Conservation (phyloP, 2,888 invertebrate species). For the Acleris holmiana region DNA sequence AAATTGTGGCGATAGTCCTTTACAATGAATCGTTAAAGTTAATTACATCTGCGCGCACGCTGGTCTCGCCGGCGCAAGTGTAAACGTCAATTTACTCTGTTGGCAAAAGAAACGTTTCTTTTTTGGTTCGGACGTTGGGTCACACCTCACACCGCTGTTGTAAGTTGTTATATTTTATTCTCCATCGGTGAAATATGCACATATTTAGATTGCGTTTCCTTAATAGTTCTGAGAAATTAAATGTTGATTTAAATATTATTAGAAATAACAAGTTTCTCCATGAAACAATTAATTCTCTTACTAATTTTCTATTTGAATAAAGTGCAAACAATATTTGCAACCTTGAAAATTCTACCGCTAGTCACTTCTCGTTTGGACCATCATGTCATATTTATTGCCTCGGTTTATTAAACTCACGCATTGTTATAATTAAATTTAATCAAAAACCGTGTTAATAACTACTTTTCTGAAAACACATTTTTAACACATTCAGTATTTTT, state of each 20-base stretch:
- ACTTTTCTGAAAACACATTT: neutral
- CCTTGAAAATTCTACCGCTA: neutral
- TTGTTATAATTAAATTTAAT: conserved; percentile 54
- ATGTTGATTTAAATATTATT: too few species aligned
- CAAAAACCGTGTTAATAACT: conserved; percentile 38
- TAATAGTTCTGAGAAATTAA: too few species aligned
- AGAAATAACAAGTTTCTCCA: too few species aligned
- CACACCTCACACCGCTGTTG: neutral
- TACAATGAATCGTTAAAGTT: conserved; percentile 60
- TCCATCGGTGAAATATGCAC: too few species aligned
- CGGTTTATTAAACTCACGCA: conserved; percentile 49
- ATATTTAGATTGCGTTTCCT: too few species aligned
- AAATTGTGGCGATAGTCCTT: conserved; percentile 51
- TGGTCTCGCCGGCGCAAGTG: conserved; percentile 23
- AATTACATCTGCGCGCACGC: conserved; percentile 44
- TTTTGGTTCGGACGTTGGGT: neutral
- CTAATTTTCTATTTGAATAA: too few species aligned
- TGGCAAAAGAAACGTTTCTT: neutral
- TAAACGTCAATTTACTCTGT: neutral
- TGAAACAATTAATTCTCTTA: too few species aligned
- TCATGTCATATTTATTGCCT: conserved; percentile 45
- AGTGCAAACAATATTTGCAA: too few species aligned
- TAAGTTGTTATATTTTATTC: neutral
- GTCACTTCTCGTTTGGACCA: conserved; percentile 14
- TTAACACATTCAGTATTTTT: too few species aligned